Percentiles rank a stretch among this genome's conserved stretches.
These are phyloP conservation scores for Podarcis raffonei DNA, from an alignment of 2,113 vertebrate genomes.

Conservation along the genomic window DNA sequence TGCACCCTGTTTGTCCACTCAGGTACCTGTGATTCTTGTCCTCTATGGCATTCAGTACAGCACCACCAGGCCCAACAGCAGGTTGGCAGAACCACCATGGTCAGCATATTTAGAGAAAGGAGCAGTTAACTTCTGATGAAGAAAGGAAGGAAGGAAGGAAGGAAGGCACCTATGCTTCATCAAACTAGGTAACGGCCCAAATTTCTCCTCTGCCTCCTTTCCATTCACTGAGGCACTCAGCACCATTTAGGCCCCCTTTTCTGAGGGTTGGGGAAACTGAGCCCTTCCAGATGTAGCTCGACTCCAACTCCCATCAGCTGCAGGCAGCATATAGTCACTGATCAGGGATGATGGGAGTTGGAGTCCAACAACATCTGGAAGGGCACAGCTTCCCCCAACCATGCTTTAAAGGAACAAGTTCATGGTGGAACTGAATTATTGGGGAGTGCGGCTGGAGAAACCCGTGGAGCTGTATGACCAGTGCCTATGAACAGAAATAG, in stretches of 20 bases:
- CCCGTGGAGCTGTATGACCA: neutral
- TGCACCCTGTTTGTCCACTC: neutral
- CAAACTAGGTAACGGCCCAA: neutral
- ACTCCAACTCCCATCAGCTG: too few species aligned
- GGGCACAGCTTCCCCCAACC: neutral
- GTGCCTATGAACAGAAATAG: neutral
- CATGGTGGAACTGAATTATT: neutral
- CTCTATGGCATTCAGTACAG: neutral
- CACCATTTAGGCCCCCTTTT: neutral
- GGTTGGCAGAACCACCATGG: neutral
- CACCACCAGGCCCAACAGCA: neutral
- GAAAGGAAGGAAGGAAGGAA: too few species aligned
- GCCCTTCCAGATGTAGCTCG: neutral
- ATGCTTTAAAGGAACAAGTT: neutral
- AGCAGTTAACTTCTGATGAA: neutral
- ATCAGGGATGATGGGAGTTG: too few species aligned
- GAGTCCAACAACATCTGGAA: too few species aligned
- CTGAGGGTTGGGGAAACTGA: neutral
- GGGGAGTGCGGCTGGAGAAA: neutral
- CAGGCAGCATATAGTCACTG: too few species aligned
- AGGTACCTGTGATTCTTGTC: neutral
- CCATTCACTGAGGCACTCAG: neutral
- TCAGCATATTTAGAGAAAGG: neutral
- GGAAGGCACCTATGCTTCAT: neutral
- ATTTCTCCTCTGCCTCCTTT: neutral